Conservation (phyloP, 1,140 invertebrate species). For the Psilanteris sp. region DNA sequence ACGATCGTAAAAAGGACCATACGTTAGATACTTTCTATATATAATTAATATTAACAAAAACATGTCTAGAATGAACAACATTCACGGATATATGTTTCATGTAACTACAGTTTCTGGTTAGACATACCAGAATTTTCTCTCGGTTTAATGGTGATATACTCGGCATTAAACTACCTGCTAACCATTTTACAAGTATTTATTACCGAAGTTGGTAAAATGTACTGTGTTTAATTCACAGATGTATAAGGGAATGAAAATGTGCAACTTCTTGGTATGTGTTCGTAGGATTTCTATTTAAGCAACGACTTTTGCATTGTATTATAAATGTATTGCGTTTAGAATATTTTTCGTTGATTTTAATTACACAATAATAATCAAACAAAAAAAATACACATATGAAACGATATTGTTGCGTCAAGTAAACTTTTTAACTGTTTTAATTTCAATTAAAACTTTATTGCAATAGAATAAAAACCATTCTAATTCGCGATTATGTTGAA, state of each 20-base stretch:
- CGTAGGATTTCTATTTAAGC: constrained; percentile 9
- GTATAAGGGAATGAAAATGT: constrained; percentile 24
- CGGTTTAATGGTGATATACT: constrained; percentile 44
- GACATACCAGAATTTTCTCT: constrained; percentile 38
- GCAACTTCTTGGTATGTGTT: constrained; percentile 12
- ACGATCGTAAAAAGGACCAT: too few relatives aligned
- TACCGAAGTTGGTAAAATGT: constrained; percentile 36
- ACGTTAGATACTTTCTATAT: too few relatives aligned
- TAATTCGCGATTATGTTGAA: constrained; percentile 2
- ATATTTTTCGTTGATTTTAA: not conserved
- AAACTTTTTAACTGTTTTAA: too few relatives aligned
- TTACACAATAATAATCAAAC: constrained; percentile 1
- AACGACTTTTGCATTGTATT: not conserved
- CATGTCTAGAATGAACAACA: constrained; percentile 14
- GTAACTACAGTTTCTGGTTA: constrained; percentile 47
- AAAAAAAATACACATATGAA: too few relatives aligned
- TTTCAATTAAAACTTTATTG: constrained; percentile 30
- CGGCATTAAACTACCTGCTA: constrained; percentile 38
- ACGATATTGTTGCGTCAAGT: too few relatives aligned
- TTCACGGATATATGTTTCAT: constrained; percentile 5
- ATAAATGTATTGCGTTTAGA: not conserved
- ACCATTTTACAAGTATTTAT: constrained; percentile 54
- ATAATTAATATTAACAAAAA: constrained; percentile 33
- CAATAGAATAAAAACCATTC: constrained; percentile 3
- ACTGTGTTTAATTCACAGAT: constrained; percentile 6